These are phyloP conservation scores for Dascillus cervinus DNA, from an alignment of 2,888 invertebrate genomes.

Conservation along the genomic window DNA sequence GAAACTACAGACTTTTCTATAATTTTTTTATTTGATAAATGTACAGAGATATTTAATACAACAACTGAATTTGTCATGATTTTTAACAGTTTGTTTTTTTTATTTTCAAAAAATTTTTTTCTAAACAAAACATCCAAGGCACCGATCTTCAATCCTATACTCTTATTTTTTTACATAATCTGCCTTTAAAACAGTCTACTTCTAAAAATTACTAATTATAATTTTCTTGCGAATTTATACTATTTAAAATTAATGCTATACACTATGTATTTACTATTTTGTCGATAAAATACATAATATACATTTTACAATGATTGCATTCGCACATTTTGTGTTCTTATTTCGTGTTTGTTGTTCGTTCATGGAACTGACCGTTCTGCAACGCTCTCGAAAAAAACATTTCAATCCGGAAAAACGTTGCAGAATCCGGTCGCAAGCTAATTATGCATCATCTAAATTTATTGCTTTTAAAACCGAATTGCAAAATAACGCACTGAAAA, in stretches of 20 bases:
- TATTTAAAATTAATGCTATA: slow-evolving; percentile 21
- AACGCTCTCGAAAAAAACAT: too few relatives aligned
- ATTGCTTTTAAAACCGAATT: too few relatives aligned
- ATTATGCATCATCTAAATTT: too few relatives aligned
- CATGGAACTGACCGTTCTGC: too few relatives aligned
- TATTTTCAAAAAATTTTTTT: too few relatives aligned
- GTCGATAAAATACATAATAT: slow-evolving; percentile 38
- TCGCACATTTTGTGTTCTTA: slow-evolving; percentile 37
- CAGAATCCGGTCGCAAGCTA: too few relatives aligned
- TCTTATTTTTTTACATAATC: slow-evolving; percentile 31
- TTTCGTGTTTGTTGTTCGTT: slow-evolving; percentile 17
- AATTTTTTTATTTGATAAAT: slow-evolving; percentile 30
- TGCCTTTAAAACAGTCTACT: slow-evolving; percentile 35
- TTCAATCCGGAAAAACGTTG: too few relatives aligned
- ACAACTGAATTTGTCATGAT: slow-evolving; percentile 34
- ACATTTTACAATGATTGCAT: slow-evolving; percentile 42
- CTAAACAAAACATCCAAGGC: slow-evolving; percentile 43
- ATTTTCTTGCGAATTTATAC: slow-evolving; percentile 16
- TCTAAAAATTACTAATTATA: slow-evolving; percentile 21
- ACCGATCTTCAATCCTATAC: slow-evolving; percentile 37
- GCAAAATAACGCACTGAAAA: too few relatives aligned
- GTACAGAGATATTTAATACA: slow-evolving; percentile 42
- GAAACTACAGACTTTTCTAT: too few relatives aligned
- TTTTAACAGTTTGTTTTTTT: slow-evolving; percentile 28
- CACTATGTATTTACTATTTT: slow-evolving; percentile 31